These are phyloP conservation scores for Apodemia duryi DNA, from an alignment of 2,888 invertebrate genomes.

Conservation along the genomic window DNA sequence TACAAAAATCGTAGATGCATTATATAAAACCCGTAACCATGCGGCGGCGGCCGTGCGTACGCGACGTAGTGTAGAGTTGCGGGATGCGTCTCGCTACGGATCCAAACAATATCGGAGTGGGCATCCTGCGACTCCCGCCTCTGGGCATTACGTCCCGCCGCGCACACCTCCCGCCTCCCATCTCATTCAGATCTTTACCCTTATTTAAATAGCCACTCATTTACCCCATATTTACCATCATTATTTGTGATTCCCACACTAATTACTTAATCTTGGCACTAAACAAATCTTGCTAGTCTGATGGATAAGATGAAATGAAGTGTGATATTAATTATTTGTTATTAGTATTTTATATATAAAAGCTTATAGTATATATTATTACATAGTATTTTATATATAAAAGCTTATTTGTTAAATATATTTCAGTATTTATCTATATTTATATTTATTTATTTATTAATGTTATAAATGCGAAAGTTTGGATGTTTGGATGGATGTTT, in stretches of 20 bases:
- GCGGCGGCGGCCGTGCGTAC: constrained; percentile 17
- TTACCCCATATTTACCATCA: constrained; percentile 8
- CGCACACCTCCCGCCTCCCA: constrained; percentile 50
- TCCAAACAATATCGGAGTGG: constrained; percentile 55
- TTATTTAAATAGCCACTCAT: constrained; percentile 14
- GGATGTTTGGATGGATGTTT: too few species aligned
- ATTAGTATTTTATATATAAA: too few species aligned
- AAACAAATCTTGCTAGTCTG: background rate
- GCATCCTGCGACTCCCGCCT: constrained; percentile 41
- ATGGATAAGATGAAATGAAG: too few species aligned
- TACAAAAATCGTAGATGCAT: constrained; percentile 28
- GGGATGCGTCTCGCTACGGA: constrained; percentile 59
- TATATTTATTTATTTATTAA: too few species aligned
- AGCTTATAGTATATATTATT: too few species aligned
- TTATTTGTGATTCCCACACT: constrained; percentile 17
- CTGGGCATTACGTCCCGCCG: constrained; percentile 12
- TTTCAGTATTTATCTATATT: too few species aligned
- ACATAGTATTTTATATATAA: too few species aligned
- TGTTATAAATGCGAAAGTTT: too few species aligned
- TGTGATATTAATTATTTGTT: too few species aligned
- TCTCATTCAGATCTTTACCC: constrained; percentile 32
- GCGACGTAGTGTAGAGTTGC: constrained; percentile 26
- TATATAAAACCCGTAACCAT: constrained; percentile 22
- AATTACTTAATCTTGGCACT: constrained; percentile 6
- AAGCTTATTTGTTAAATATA: too few species aligned